Percentiles rank a stretch among this genome's conserved stretches.
Conservation (phyloP, 1,140 invertebrate species). For the Lepidostoma basale region DNA sequence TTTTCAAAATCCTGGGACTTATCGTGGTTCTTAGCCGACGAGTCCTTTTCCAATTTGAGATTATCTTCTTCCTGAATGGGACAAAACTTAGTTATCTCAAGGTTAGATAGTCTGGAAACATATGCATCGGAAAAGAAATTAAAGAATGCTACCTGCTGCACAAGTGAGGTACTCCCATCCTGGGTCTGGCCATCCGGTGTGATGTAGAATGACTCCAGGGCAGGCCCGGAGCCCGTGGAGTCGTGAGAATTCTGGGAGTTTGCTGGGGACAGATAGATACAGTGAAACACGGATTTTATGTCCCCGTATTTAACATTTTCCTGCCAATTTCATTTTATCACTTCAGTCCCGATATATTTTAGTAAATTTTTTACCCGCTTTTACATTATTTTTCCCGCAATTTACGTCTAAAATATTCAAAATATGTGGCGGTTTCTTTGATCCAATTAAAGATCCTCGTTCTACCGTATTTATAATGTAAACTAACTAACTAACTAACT, state of each 20-base stretch:
- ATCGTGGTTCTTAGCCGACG: background rate
- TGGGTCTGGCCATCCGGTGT: conserved; percentile 30
- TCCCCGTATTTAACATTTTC: background rate
- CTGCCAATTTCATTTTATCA: too few species aligned
- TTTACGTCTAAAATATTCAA: too few species aligned
- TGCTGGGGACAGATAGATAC: conserved; percentile 17
- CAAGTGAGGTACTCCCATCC: conserved; percentile 19
- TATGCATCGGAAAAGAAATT: background rate
- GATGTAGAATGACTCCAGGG: conserved; percentile 39
- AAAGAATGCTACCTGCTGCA: conserved; percentile 10
- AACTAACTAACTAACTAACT: too few species aligned
- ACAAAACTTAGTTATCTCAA: background rate
- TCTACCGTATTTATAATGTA: too few species aligned
- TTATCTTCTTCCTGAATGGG: conserved; percentile 2
- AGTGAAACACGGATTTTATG: too few species aligned
- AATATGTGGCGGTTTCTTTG: too few species aligned
- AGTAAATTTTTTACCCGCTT: too few species aligned
- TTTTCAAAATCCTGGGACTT: conserved; percentile 7
- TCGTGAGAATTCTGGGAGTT: conserved; percentile 35
- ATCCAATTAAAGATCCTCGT: too few species aligned
- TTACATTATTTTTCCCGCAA: too few species aligned
- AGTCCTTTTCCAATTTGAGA: conserved; percentile 9
- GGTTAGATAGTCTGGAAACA: background rate
- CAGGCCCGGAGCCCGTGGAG: conserved; percentile 22
- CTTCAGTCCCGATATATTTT: too few species aligned